Evolutionary conservation across 2,113 vertebrate genomes (phyloP), one percentile per base, ranked within the genome.

Genomic region (Notothenia coriiceps): DNA sequence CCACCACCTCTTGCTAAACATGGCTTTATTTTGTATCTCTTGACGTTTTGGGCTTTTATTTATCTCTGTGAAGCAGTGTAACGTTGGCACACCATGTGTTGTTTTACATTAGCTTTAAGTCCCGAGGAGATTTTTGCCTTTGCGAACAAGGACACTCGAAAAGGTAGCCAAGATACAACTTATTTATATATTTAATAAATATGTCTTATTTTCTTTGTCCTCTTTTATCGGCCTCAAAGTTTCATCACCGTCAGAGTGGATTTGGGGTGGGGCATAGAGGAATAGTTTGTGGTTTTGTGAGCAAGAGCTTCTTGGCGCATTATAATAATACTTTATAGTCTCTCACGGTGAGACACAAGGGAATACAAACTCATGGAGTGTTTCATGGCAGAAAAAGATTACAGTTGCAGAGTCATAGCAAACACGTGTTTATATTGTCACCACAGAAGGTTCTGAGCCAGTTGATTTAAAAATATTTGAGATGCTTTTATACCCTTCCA

Each of bases 41-140:
- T 51, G 64, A 86, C 72, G 85, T 74, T 93, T 90, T 89, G 81
- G 35, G 79, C 80, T 93, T 93, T 94, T 88, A 70, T 93, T 95
- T 95, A 95, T 95, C 93, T 95, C 93, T 82, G 92, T 80, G 77
- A 83, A 93, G 91, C 80, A 46, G 79, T 85, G 89, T 93, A 70
- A 93, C 94, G 91, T 87, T 95, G 91, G 87, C 85, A 70, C 54
- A 83, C 87, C 69, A 85, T 91, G 94, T 94, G 79, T 95, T 97
- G 96, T 91, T 96, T 96, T 95, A 92, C 89, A 94, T 96, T 95
- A 96, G 74, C 82, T 64, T 46, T 94, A 95, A 96, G 94, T 95
- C 95, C 96, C 94, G 90, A 92, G 93, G 90, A 90, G 88, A 92
- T 86, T 89, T 25, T 51, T 89, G 93, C 94, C 96, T 93, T 92